Conservation (phyloP, 2,888 invertebrate genomes). For the Hetaerina titia region DNA sequence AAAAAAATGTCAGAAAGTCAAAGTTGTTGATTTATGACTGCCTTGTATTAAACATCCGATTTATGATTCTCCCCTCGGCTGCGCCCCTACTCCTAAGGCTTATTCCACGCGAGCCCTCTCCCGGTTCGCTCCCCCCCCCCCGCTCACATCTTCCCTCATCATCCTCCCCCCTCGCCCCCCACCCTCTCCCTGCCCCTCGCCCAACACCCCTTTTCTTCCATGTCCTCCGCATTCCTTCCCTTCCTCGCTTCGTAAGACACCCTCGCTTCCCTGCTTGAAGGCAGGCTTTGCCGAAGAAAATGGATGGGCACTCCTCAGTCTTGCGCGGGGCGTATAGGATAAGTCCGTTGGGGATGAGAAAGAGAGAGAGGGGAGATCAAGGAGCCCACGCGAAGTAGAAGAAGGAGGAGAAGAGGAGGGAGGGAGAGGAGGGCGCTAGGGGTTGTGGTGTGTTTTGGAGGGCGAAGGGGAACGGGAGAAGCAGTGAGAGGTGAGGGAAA, state of each 20-base stretch:
- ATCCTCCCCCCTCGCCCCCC: neutral
- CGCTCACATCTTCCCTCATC: neutral
- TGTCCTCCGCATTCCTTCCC: neutral
- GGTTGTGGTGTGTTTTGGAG: neutral
- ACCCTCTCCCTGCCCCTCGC: neutral
- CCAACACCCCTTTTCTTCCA: neutral
- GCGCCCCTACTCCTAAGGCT: neutral
- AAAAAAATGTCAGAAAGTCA: conserved; percentile 2
- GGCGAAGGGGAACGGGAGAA: neutral
- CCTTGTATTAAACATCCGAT: conserved; percentile 39
- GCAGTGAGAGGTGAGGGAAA: neutral
- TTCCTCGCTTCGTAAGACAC: neutral
- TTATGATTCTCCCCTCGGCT: conserved; percentile 7
- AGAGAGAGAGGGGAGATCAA: neutral
- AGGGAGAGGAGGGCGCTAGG: neutral
- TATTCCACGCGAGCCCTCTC: neutral
- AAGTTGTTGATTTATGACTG: conserved; percentile 32
- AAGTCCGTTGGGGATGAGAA: conserved; percentile 37
- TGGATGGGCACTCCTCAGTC: conserved; percentile 42
- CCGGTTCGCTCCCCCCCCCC: neutral
- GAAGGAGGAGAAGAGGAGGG: neutral
- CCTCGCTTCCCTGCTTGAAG: conserved; percentile 44
- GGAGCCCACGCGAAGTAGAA: neutral
- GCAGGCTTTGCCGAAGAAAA: conserved; percentile 64
- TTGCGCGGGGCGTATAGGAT: conserved; percentile 45